Conservation (phyloP, 1,140 invertebrate species). For the Meloidogyne exigua region DNA sequence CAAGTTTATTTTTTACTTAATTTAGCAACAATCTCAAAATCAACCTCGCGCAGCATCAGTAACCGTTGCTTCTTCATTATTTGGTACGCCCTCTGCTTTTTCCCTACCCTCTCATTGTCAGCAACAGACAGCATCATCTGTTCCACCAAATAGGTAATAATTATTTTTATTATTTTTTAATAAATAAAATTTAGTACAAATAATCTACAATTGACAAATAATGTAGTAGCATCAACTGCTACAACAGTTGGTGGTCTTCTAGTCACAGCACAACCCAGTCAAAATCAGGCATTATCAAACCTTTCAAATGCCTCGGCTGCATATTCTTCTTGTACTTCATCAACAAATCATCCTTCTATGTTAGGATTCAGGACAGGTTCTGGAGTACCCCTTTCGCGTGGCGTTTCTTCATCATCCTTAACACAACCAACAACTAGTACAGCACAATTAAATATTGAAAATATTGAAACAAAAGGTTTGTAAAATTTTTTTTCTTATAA, state of each 20-base stretch:
- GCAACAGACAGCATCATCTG: not conserved
- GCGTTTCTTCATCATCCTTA: slow-evolving; percentile 14
- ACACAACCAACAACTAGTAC: not conserved
- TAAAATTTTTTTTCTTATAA: not conserved
- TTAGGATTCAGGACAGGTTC: not conserved
- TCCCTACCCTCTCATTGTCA: slow-evolving; percentile 11
- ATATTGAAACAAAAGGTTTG: not conserved
- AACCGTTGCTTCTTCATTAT: slow-evolving; percentile 12
- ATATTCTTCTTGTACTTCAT: slow-evolving; percentile 22
- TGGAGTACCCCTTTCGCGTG: slow-evolving; percentile 12
- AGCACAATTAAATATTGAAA: not conserved
- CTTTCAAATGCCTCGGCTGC: slow-evolving; percentile 8
- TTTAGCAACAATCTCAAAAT: slow-evolving; percentile 4
- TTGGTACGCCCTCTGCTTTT: slow-evolving; percentile 25
- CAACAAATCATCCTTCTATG: not conserved
- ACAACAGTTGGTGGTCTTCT: slow-evolving; percentile 14
- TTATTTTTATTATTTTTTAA: not conserved
- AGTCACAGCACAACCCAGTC: slow-evolving; percentile 21
- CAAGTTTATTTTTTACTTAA: not conserved
- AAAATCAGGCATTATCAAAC: not conserved
- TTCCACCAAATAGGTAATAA: not conserved
- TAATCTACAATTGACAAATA: not conserved
- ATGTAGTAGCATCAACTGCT: not conserved
- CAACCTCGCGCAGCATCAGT: not conserved
- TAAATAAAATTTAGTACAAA: not conserved